Base-by-base conservation (phyloP, 2,888 invertebrate genomes). In the Anodontia alba region DNA sequence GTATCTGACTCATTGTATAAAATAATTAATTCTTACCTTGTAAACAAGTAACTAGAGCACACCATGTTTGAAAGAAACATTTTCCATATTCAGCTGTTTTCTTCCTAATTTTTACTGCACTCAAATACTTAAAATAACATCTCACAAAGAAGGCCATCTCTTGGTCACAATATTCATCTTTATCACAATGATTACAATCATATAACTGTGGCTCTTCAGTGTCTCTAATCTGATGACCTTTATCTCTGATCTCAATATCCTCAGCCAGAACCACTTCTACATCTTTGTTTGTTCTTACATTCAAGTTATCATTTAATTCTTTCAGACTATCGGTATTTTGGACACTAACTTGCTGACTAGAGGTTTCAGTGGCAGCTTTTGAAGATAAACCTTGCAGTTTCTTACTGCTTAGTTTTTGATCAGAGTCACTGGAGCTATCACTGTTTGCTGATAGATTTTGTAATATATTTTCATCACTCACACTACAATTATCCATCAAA, bases 1-100 rank as follows among this genome's bases (percentile, higher is more conserved):
- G n/a, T n/a, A n/a, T n/a, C n/a, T n/a, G n/a, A n/a, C n/a, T n/a
- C n/a, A n/a, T n/a, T n/a, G n/a, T n/a, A n/a, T n/a, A n/a, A n/a
- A n/a, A n/a, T n/a, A n/a, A n/a, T n/a, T n/a, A n/a, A 54, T 54
- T 43, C 20, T 83, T 83, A 92, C 92, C 92, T 86, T 89, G 86
- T 73, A 88, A 84, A 76, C 91, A 89, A 7, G 80, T 75, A 26
- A 91, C 69, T n/a, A 90, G 68, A 15, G 90, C 87, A 76, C 80
- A 71, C 92, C 92, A 92, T 0, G 88, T 78, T 29, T 87, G 57
- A 62, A 78, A 87, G 57, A 20, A 51, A 70, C 23, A 38, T 31
- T 67, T 54, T 46, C 43, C 76, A 43, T 69, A n/a, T 43, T 69
- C 69, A 8, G 2, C 36, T 49, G 26, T 73, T 62, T 70, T 68